Evolutionary conservation across 2,113 vertebrate genomes (phyloP).

Genomic region (Lophochroa leadbeateri): DNA sequence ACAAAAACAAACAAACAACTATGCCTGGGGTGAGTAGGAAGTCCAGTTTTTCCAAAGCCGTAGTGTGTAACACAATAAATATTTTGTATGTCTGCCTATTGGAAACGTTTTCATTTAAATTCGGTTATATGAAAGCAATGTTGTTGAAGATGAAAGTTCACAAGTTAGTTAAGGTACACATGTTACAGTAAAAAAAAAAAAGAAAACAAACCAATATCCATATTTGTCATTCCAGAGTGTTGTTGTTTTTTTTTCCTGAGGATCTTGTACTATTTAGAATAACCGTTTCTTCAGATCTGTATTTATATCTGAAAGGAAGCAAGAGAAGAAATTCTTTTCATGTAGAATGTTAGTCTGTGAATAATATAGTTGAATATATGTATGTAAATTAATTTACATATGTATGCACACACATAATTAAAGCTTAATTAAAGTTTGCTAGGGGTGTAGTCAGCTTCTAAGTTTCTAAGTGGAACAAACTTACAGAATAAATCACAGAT

Average conservation of each 20-base stretch:
- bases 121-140: slow-evolving; percentile 34
- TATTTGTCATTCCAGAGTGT: background rate
- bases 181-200: too few relatives aligned
- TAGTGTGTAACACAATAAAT: slow-evolving; percentile 66
- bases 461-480: background rate
- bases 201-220: background rate
- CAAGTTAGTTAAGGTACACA: background rate
- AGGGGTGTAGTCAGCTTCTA: background rate
- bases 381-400: slow-evolving; percentile 29
- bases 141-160: slow-evolving; percentile 30
- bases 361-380: background rate
- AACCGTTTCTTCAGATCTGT: background rate
- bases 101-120: slow-evolving; percentile 62
- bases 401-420: background rate
- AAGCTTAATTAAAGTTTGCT: background rate
- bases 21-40: slow-evolving; percentile 68
- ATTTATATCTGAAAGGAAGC: background rate
- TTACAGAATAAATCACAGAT: background rate
- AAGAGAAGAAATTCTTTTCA: background rate
- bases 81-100: slow-evolving; percentile 69
- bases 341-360: background rate
- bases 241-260: background rate
- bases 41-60: slow-evolving; percentile 67
- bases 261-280: background rate
- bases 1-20: slow-evolving; percentile 72